Percentiles rank a stretch among this genome's conserved stretches.
phyloP scores from a whole-genome alignment of 1,140 invertebrate species.

The Microvelia longipes region DNA sequence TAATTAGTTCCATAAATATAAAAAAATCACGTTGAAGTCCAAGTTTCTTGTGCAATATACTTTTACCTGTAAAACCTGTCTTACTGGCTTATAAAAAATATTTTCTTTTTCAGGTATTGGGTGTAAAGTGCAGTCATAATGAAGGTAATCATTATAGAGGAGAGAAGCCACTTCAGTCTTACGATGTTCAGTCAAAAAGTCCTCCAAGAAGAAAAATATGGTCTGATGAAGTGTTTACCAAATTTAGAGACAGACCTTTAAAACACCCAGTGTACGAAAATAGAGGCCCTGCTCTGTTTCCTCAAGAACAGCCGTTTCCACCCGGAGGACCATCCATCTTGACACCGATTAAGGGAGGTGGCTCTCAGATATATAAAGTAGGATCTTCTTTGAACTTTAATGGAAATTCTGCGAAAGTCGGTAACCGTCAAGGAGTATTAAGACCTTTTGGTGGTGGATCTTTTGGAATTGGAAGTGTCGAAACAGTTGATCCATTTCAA shows the following conservation, averaged over 20 bases:
- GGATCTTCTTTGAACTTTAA: background rate
- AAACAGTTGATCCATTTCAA: background rate
- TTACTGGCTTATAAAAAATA: too few species aligned
- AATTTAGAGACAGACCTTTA: background rate
- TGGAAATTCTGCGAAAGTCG: too few species aligned
- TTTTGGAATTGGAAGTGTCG: background rate
- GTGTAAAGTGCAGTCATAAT: background rate
- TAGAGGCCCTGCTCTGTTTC: background rate
- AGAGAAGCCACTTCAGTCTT: too few species aligned
- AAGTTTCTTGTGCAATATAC: too few species aligned
- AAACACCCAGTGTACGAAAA: background rate
- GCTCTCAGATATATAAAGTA: background rate
- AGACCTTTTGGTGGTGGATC: background rate
- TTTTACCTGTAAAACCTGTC: too few species aligned
- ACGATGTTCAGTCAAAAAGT: background rate
- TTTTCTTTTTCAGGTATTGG: background rate
- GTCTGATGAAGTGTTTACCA: background rate
- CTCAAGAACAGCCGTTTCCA: background rate
- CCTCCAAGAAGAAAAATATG: background rate
- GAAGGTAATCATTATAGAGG: background rate
- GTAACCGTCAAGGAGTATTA: too few species aligned
- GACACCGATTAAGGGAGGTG: background rate
- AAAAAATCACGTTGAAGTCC: too few species aligned
- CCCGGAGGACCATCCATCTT: background rate
- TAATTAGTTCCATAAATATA: too few species aligned